Evolutionary conservation across 2,797 vertebrate genomes (phyloP).

Genomic region (Paramormyrops hopkinsi): DNA sequence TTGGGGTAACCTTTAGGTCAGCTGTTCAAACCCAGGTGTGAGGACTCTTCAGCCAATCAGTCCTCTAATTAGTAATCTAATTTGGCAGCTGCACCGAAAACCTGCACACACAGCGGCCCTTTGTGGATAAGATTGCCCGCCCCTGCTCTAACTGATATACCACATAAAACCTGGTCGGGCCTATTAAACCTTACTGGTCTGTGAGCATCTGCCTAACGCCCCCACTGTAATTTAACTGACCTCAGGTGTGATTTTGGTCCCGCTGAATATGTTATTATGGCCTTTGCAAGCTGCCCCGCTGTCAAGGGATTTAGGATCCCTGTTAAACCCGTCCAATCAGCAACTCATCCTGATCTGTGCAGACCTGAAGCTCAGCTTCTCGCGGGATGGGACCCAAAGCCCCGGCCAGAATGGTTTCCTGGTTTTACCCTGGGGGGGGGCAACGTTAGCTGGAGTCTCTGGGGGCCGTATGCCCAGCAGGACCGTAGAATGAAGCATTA

Average conservation of each 20-base stretch:
- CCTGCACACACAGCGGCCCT: too few species aligned
- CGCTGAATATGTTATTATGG: neutral
- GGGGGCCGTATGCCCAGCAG: neutral
- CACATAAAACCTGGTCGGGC: neutral
- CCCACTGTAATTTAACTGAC: neutral
- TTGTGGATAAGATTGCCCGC: too few species aligned
- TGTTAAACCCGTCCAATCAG: neutral
- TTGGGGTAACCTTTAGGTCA: too few species aligned
- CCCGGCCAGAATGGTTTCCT: neutral
- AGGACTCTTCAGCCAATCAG: too few species aligned
- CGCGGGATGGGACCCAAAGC: neutral
- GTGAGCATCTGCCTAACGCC: neutral
- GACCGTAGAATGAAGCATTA: neutral
- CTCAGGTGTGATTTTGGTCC: neutral
- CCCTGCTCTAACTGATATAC: neutral
- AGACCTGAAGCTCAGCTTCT: neutral
- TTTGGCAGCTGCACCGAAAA: too few species aligned
- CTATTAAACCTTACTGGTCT: neutral
- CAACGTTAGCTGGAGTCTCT: neutral
- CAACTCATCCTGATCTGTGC: neutral
- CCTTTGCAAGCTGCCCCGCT: neutral
- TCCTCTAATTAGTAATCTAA: too few species aligned
- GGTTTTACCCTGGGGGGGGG: neutral
- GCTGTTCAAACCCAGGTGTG: too few species aligned
- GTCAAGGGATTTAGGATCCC: constrained; percentile 3